These are phyloP conservation scores for Centruroides sculpturatus DNA, from an alignment of 1,140 invertebrate genomes.

Conservation along the genomic window DNA sequence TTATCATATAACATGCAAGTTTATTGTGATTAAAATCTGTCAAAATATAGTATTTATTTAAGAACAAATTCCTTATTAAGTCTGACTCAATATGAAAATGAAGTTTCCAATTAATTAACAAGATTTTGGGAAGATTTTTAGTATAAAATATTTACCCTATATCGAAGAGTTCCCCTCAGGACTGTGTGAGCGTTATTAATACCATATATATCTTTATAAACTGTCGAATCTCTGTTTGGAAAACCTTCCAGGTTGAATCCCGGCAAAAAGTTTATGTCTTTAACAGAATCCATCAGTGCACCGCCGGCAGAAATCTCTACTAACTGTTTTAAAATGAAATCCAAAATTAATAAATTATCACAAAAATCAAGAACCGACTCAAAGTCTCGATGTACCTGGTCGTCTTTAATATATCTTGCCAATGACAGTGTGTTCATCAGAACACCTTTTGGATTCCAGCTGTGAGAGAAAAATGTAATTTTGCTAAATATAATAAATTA, in stretches of 20 bases:
- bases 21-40: no score
- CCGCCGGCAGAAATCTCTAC: slow-evolving; percentile 83
- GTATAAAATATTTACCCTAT: slow-evolving; percentile 40
- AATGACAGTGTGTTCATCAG: slow-evolving; percentile 73
- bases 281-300: slow-evolving; percentile 59
- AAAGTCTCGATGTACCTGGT: slow-evolving; percentile 41
- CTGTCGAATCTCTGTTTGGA: slow-evolving; percentile 88
- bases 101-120: slow-evolving; percentile 1
- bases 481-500: neutral
- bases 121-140: no score
- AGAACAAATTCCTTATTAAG: no score
- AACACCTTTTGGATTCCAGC: slow-evolving; percentile 85
- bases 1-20: no score
- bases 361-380: no score
- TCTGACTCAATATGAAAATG: neutral
- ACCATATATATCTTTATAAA: slow-evolving; percentile 76
- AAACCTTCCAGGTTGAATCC: slow-evolving; percentile 94
- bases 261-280: slow-evolving; percentile 75
- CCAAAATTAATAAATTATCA: no score
- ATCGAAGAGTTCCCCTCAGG: slow-evolving; percentile 79
- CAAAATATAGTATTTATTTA: no score
- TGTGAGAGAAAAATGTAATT: neutral
- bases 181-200: slow-evolving; percentile 64
- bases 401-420: slow-evolving; percentile 74
- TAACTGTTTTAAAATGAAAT: slow-evolving; percentile 36